phyloP scores from a whole-genome alignment of 2,797 vertebrate genomes.

The Valencia hispanica region DNA sequence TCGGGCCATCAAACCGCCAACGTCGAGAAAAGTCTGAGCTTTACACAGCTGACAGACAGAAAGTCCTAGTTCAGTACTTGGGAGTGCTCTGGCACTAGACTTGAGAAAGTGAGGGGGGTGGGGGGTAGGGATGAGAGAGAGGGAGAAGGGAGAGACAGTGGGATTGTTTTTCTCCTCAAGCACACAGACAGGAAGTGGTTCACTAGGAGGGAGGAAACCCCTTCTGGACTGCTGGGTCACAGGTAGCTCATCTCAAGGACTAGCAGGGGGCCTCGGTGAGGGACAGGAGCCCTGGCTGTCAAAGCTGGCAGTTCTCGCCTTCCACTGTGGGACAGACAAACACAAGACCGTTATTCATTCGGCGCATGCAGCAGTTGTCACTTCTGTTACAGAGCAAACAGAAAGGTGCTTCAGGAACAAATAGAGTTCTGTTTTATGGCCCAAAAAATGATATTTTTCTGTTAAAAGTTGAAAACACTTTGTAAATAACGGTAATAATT shows the following conservation, averaged over 20 bases:
- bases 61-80: slow-evolving; percentile 64
- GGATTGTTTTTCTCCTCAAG: slow-evolving; percentile 73
- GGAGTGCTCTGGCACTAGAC: slow-evolving; percentile 58
- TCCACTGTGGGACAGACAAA: slow-evolving; percentile 86
- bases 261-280: slow-evolving; percentile 91
- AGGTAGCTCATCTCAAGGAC: slow-evolving; percentile 86
- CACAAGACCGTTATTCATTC: slow-evolving; percentile 50
- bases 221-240: slow-evolving; percentile 70
- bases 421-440: not conserved
- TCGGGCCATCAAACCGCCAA: slow-evolving; percentile 31
- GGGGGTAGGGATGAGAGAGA: slow-evolving; percentile 27
- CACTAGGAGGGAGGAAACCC: slow-evolving; percentile 66
- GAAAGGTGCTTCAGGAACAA: not conserved
- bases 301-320: slow-evolving; percentile 93
- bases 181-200: slow-evolving; percentile 78
- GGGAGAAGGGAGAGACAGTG: slow-evolving; percentile 50
- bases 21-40: slow-evolving; percentile 47
- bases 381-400: not conserved
- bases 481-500: no score
- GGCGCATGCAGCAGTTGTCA: slow-evolving; percentile 14
- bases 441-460: not conserved
- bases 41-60: slow-evolving; percentile 54
- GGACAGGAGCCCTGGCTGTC: slow-evolving; percentile 97
- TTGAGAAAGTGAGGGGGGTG: slow-evolving; percentile 35
- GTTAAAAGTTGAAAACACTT: no score